A percentile compares a stretch with the other conserved stretches of the same genome.
These are phyloP conservation scores for Panthera tigris DNA, from an alignment of 2,113 vertebrate species.

Conservation along the genomic window DNA sequence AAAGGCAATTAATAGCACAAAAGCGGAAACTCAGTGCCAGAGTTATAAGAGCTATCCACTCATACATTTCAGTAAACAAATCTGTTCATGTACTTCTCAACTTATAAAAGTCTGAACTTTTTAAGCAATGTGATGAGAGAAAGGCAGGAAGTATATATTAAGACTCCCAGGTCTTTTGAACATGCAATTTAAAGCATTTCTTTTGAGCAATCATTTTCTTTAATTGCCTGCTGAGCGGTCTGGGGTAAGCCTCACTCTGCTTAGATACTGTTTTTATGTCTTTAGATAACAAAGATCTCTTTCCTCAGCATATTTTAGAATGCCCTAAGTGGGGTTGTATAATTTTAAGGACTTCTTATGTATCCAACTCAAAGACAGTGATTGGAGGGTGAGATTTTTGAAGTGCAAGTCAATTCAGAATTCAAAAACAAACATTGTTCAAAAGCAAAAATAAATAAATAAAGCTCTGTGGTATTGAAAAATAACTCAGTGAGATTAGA, in stretches of 20 bases:
- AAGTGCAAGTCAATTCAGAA: slow-evolving; percentile 19
- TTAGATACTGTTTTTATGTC: slow-evolving; percentile 59
- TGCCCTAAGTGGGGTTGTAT: slow-evolving; percentile 6
- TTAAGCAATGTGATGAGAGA: neutral
- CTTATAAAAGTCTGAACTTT: slow-evolving; percentile 34
- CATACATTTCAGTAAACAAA: slow-evolving; percentile 47
- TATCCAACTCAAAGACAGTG: neutral
- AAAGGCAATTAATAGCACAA: neutral
- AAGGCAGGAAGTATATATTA: slow-evolving; percentile 42
- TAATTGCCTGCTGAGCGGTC: slow-evolving; percentile 53
- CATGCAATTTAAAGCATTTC: slow-evolving; percentile 45
- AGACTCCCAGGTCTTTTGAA: slow-evolving; percentile 47
- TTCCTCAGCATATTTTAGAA: slow-evolving; percentile 61
- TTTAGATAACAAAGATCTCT: slow-evolving; percentile 60
- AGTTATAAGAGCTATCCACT: neutral
- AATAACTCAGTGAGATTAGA: neutral
- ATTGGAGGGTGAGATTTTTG: slow-evolving; percentile 3
- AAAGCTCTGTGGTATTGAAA: neutral
- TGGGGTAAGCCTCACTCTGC: slow-evolving; percentile 27
- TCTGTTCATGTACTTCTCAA: slow-evolving; percentile 34
- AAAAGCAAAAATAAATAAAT: neutral
- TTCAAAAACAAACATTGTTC: slow-evolving; percentile 37
- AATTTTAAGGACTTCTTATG: slow-evolving; percentile 51
- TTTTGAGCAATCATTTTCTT: slow-evolving; percentile 58
- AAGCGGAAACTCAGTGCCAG: neutral